Conservation (phyloP, 2,797 vertebrate genomes). For the Chromis chromis region DNA sequence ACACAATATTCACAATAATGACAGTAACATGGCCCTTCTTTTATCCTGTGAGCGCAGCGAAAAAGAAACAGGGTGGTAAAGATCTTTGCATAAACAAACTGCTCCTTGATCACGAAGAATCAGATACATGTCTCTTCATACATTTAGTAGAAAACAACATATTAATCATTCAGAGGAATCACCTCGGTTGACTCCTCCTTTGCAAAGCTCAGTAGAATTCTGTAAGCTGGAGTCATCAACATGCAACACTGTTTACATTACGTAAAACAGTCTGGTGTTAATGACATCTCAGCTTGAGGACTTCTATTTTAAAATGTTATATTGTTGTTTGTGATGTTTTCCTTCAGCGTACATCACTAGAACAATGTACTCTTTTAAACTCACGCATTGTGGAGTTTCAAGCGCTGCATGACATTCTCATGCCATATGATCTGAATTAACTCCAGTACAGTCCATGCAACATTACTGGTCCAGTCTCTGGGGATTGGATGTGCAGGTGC, state of each 20-base stretch:
- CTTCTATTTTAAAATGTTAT: constrained; percentile 6
- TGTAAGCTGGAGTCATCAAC: constrained; percentile 22
- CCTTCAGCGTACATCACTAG: neutral
- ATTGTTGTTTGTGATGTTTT: neutral
- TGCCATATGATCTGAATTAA: constrained; percentile 5
- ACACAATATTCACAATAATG: neutral
- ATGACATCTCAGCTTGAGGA: constrained; percentile 19
- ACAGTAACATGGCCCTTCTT: neutral
- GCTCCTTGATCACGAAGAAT: neutral
- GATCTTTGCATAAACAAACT: neutral
- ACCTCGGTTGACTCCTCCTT: constrained; percentile 20
- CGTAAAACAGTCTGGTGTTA: constrained; percentile 15
- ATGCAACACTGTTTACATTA: neutral
- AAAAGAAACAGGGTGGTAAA: neutral
- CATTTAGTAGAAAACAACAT: constrained; percentile 15
- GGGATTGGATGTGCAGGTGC: constrained; percentile 1
- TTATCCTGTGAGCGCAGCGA: neutral
- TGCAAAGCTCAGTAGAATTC: constrained; percentile 27
- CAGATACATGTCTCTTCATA: neutral
- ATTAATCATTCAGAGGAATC: constrained; percentile 21
- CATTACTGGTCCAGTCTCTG: constrained; percentile 5
- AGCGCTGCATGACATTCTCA: neutral
- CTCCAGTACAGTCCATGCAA: neutral
- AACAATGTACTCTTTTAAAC: neutral
- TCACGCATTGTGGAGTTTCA: constrained; percentile 15